phyloP scores from a whole-genome alignment of 2,113 vertebrate species.

The Oophaga pumilio region DNA sequence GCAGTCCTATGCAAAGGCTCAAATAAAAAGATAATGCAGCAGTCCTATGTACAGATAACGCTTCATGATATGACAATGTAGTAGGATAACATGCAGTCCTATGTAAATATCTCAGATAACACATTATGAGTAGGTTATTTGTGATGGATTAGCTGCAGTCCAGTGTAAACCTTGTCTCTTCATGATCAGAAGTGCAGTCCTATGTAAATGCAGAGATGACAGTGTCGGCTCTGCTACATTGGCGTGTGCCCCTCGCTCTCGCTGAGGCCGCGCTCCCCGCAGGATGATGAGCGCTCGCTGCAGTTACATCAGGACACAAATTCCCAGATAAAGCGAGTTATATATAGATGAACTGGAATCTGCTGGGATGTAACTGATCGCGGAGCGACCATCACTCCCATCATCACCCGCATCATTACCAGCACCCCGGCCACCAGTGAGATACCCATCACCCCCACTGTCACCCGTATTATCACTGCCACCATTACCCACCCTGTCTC shows the following conservation, averaged over 20 bases:
- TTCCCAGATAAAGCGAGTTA: slow-evolving; percentile 36
- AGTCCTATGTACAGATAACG: background rate
- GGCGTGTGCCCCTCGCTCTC: background rate
- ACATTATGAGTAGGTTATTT: background rate
- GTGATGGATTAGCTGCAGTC: background rate
- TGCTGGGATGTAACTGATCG: background rate
- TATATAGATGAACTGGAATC: slow-evolving; percentile 16
- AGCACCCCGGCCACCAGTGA: background rate
- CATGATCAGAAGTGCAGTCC: background rate
- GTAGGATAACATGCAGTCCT: background rate
- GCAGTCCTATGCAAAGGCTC: too few relatives aligned
- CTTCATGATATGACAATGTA: background rate
- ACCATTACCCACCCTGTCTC: too few relatives aligned
- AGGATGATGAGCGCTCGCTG: slow-evolving; percentile 7
- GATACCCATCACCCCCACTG: background rate
- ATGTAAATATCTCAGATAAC: background rate
- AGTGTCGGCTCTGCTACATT: background rate
- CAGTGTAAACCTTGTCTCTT: background rate
- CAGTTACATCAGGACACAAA: slow-evolving; percentile 45
- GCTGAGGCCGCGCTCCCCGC: background rate
- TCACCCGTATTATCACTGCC: too few relatives aligned
- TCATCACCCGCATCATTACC: background rate
- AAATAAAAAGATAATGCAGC: background rate
- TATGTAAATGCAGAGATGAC: background rate
- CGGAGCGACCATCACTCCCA: background rate